Evolutionary conservation across 2,113 vertebrate genomes (phyloP), one percentile per base, ranked within the genome.

Genomic region (Sciurus niger): DNA sequence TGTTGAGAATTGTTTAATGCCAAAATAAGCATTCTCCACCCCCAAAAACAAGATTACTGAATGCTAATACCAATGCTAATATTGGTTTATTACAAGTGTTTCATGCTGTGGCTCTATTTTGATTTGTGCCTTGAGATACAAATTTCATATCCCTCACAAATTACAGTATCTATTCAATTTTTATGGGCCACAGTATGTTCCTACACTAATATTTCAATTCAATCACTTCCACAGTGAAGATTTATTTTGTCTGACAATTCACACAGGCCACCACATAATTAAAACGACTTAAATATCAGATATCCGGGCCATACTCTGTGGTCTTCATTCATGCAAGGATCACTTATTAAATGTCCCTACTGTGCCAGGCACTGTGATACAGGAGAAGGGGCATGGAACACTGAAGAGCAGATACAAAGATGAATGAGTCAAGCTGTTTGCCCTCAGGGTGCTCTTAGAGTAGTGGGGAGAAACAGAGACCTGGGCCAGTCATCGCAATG

Each of bases 71-170:
- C 63, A 74, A 95, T 72, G 93, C 25, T 67, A 28, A 95, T 95
- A 55, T 79, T 90, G 92, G 90, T 51, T 77, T 93, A 11, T 90
- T 94, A 84, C 55, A 86, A 90, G 53, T 40, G 25, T 74, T 79
- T 93, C 95, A 40, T 72, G 93, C 93, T 97, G 82, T 48, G 79
- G 53, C 85, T 93, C 43, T 87, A 60, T 90, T 96, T 90, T 89
- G 85, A 95, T 94, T 92, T 95, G 74, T 91, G 90, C 94, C 89
- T 95, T 93, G 82, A 97, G 96, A 96, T 84, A 97, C 85, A 94
- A 53, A 88, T 77, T 96, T 93, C 84, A 79, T 89, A 96, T 63
- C 78, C 43, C 34, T 80, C 94, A 60, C 77, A 94, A 97, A 97
- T 97, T 96, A 96, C 76, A 90, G 85, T 83, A 95, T 97, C 95